A percentile compares a stretch with the other conserved stretches of the same genome.
Evolutionary conservation across 2,888 invertebrate genomes (phyloP).

Genomic region (Trissolcus japonicus): DNA sequence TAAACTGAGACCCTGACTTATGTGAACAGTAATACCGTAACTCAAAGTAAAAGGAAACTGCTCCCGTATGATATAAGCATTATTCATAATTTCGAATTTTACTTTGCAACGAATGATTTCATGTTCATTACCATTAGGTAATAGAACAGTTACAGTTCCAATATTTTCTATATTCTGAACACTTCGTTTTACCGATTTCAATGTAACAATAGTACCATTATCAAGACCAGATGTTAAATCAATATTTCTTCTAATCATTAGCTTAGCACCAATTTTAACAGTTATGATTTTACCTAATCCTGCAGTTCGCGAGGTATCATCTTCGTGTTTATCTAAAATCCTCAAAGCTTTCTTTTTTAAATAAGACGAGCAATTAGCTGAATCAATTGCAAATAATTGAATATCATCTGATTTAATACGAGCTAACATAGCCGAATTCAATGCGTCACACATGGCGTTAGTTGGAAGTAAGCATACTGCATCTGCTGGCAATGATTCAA

Average conservation of each 20-base stretch:
- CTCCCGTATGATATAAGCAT: background rate
- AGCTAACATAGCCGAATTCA: background rate
- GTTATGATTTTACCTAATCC: background rate
- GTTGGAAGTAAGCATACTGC: background rate
- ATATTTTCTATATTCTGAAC: background rate
- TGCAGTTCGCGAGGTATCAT: background rate
- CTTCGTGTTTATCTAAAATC: background rate
- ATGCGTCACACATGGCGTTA: background rate
- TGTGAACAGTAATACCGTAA: background rate
- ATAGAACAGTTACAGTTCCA: background rate
- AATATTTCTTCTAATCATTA: background rate
- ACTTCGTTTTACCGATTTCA: background rate
- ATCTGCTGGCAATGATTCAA: background rate
- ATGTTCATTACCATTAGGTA: background rate
- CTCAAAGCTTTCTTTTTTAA: background rate
- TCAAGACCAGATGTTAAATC: background rate
- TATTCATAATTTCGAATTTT: background rate
- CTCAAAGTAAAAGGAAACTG: background rate
- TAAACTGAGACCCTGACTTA: background rate
- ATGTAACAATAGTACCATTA: background rate
- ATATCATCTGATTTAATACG: background rate
- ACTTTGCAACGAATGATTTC: background rate
- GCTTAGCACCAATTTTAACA: background rate
- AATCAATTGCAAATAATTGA: background rate
- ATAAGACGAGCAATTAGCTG: background rate